Evolutionary conservation across 1,140 invertebrate genomes (phyloP).

Genomic region (Mylabris phalerata): DNA sequence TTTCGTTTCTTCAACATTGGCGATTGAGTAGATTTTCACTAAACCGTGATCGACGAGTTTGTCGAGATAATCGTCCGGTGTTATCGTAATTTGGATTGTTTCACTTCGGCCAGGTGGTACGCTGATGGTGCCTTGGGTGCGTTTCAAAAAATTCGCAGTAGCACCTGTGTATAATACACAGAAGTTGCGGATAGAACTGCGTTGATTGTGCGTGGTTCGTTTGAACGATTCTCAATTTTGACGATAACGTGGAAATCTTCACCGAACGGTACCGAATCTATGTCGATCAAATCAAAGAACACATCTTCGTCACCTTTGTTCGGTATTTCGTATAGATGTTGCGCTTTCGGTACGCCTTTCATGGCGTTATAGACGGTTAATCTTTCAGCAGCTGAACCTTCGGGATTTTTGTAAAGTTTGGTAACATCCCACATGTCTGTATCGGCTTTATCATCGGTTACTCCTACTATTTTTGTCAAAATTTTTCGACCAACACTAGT

Average conservation of each 20-base stretch:
- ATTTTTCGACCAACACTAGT: constrained; percentile 61
- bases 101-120: constrained; percentile 50
- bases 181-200: constrained; percentile 55
- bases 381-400: constrained; percentile 57
- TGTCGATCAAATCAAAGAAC: constrained; percentile 59
- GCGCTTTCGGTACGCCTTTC: constrained; percentile 49
- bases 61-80: constrained; percentile 55
- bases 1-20: constrained; percentile 59
- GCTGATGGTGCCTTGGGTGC: constrained; percentile 52
- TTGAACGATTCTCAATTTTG: constrained; percentile 58
- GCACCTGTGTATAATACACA: constrained; percentile 66
- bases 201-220: constrained; percentile 55
- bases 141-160: constrained; percentile 56
- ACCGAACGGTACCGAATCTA: constrained; percentile 59
- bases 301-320: constrained; percentile 51
- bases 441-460: constrained; percentile 55
- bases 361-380: constrained; percentile 58
- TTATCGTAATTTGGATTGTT: constrained; percentile 48
- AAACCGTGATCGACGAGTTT: constrained; percentile 62
- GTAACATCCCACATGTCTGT: constrained; percentile 62
- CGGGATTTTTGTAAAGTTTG: constrained; percentile 60
- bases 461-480: constrained; percentile 61
- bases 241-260: constrained; percentile 59
- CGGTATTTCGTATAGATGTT: constrained; percentile 54
- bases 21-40: constrained; percentile 61